phyloP scores from a whole-genome alignment of 2,797 vertebrate species.

The Peromyscus melanophrys region DNA sequence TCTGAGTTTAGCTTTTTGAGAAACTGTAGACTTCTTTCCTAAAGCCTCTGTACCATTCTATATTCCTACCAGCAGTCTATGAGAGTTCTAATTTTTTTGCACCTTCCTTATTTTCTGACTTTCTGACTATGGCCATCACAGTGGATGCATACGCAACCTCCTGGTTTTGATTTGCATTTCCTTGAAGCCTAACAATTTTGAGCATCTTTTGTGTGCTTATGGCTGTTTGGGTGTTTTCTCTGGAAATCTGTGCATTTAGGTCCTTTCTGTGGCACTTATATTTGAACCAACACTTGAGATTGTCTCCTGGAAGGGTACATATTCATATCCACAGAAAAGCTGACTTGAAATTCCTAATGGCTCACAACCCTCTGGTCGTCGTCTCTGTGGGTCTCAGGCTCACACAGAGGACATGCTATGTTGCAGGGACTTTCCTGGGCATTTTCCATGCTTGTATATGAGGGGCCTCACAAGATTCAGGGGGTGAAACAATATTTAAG shows the following conservation, averaged over 20 bases:
- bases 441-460: neutral
- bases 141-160: neutral
- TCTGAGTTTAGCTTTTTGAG: conserved; percentile 47
- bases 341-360: neutral
- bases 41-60: neutral
- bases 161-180: conserved; percentile 46
- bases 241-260: neutral
- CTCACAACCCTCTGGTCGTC: neutral
- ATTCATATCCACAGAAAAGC: neutral
- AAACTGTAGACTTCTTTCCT: neutral
- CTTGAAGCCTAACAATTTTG: neutral
- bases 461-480: neutral
- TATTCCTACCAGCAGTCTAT: neutral
- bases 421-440: neutral
- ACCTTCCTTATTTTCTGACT: neutral
- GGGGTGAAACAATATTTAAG: neutral
- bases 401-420: neutral
- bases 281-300: conserved; percentile 25
- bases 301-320: neutral
- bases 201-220: neutral
- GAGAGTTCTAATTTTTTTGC: neutral
- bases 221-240: neutral
- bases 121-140: neutral
- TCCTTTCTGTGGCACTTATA: neutral
- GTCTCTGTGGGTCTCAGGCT: neutral